Conservation (phyloP, 2,797 vertebrate genomes). For the Leptatherina wallacei region DNA sequence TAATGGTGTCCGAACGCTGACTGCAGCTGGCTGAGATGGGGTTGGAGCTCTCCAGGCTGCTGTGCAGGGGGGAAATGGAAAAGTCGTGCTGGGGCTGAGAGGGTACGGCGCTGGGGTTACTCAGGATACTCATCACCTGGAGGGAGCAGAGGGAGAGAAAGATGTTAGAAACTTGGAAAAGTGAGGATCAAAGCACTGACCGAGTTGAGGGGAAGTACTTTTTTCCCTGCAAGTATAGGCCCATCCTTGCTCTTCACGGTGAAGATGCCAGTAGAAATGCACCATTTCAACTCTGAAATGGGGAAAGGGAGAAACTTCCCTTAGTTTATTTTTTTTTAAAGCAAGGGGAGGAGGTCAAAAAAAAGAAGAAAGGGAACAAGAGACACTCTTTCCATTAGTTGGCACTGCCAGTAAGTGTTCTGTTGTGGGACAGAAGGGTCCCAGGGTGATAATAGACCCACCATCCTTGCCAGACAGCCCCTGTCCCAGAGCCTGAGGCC, state of each 20-base stretch:
- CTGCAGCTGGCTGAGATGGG: constrained; percentile 98
- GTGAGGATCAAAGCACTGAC: constrained; percentile 72
- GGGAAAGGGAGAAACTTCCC: constrained; percentile 61
- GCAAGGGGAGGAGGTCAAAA: constrained; percentile 64
- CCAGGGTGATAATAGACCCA: constrained; percentile 81
- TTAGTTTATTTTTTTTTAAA: constrained; percentile 61
- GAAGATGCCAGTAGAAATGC: constrained; percentile 60
- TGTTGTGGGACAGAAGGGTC: constrained; percentile 78
- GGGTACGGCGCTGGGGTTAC: constrained; percentile 90
- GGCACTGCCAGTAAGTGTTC: constrained; percentile 72
- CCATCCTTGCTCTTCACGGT: constrained; percentile 64
- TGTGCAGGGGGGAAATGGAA: constrained; percentile 96
- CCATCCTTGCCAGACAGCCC: constrained; percentile 79
- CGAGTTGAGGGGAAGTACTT: constrained; percentile 67
- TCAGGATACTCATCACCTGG: constrained; percentile 98
- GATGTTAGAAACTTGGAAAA: constrained; percentile 71
- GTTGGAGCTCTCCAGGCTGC: constrained; percentile 92
- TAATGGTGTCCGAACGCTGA: constrained; percentile 96
- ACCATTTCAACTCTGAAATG: constrained; percentile 70
- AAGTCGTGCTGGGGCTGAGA: constrained; percentile 95
- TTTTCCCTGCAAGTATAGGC: constrained; percentile 59
- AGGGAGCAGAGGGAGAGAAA: constrained; percentile 56
- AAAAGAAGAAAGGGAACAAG: constrained; percentile 71
- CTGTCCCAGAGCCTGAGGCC: constrained; percentile 72
- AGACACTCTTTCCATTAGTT: constrained; percentile 78